Conservation (phyloP, 2,797 vertebrate species). For the Chaetodon trifasciatus region DNA sequence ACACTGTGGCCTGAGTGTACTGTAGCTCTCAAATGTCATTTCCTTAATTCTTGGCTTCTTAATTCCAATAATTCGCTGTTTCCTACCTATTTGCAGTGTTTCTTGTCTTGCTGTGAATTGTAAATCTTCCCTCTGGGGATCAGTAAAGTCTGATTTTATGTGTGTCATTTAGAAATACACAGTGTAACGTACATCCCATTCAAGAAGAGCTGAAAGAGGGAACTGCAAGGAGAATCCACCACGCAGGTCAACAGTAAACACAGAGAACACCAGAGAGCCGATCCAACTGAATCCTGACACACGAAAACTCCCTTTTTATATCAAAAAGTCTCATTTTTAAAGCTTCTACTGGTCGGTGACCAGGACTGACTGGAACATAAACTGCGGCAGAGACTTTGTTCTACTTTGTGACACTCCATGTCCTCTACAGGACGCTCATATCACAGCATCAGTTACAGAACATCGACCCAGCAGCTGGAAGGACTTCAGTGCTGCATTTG, state of each 20-base stretch:
- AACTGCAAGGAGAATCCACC: conserved; percentile 75
- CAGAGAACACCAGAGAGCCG: conserved; percentile 69
- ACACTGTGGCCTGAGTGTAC: too few species aligned
- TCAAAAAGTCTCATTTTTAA: conserved; percentile 29
- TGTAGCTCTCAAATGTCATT: neutral
- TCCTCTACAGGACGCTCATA: neutral
- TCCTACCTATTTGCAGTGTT: neutral
- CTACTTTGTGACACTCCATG: conserved; percentile 3
- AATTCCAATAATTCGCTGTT: neutral
- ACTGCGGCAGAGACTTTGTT: neutral
- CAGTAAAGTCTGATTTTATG: neutral
- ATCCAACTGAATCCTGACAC: conserved; percentile 77
- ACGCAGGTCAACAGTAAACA: conserved; percentile 72
- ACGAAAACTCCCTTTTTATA: conserved; percentile 64
- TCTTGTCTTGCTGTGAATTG: neutral
- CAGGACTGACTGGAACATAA: neutral
- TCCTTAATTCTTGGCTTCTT: too few species aligned
- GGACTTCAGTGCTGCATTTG: neutral
- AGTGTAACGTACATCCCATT: conserved; percentile 17
- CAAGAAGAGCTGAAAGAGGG: conserved; percentile 65
- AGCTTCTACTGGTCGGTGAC: neutral
- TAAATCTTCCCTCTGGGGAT: neutral
- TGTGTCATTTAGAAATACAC: conserved; percentile 7
- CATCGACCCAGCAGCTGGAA: neutral
- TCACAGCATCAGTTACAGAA: conserved; percentile 5